Evolutionary conservation across 2,113 vertebrate genomes (phyloP), one percentile per base, ranked within the genome.

Genomic region (Ochotona princeps): DNA sequence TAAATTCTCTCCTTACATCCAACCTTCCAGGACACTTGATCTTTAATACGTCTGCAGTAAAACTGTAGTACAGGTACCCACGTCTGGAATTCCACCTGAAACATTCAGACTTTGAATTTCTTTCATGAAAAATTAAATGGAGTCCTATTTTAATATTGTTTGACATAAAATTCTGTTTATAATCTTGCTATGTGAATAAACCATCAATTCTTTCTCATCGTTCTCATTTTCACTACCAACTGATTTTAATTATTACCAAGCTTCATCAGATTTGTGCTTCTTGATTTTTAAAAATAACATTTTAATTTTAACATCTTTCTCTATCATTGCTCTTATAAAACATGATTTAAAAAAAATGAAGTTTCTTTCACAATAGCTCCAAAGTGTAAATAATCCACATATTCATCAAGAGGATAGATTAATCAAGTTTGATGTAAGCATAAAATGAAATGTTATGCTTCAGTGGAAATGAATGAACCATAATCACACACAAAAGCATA

Each of bases 281-380:
- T 32, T 47, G 1, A 1, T 89, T 86, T 93, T 90, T 76, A 13
- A 54, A 87, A 87, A 60, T 60, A 75, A 21, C 30, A 38, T 18
- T 80, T 92, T 32, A 23, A 26, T 65, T 73, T 84, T 32, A 86
- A 65, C 9, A 74, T 87, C 78, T 83, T 87, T 69, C 30, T 60
- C 26, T 57, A 20, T 74, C 21, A 78, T 65, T 57, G 69, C 47
- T 30, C 11, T 83, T 72, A 13, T 47, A 70, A 89, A 70, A 70
- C 20, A 32, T 28, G 1, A 32, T 35, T 13, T 4, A 17, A 30
- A 67, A 86, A 91, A 61, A 26, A 72, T 78, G 51, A 63, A 86
- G 35, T 2, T 83, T 93, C 44, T 25, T 44, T 88, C n/a, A 51
- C 7, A 78, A 61, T 79, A 79, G 70, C 12, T 61, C 54, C 47